Evolutionary conservation across 2,113 vertebrate species (phyloP).

Genomic region (Mesembrinibis cayennensis): DNA sequence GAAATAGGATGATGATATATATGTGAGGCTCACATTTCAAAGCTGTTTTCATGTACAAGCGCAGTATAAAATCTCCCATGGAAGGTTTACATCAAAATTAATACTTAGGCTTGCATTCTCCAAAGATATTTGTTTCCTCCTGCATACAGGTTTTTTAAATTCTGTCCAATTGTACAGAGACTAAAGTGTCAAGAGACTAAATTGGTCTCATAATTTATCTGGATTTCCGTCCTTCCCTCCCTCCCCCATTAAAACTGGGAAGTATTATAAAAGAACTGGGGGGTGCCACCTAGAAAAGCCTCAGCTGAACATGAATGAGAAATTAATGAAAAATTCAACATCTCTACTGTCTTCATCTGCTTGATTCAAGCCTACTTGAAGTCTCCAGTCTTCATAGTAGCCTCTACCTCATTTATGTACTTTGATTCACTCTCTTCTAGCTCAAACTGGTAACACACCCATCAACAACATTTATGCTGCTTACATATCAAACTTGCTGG

Average conservation of each 20-base stretch:
- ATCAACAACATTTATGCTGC: background rate
- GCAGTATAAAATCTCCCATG: background rate
- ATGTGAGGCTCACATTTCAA: background rate
- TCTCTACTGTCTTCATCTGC: background rate
- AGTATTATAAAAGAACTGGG: background rate
- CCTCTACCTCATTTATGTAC: background rate
- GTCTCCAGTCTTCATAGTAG: background rate
- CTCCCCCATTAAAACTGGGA: background rate
- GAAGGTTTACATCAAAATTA: background rate
- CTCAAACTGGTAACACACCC: background rate
- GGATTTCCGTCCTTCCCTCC: background rate
- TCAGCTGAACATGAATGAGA: background rate
- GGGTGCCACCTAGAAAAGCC: background rate
- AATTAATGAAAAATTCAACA: background rate
- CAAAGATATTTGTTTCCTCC: background rate
- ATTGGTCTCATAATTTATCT: background rate
- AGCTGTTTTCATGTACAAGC: background rate
- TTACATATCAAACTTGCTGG: background rate
- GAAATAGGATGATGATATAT: background rate
- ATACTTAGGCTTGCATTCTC: background rate
- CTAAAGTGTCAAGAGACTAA: background rate
- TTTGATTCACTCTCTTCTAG: background rate
- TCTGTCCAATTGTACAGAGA: background rate
- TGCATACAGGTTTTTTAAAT: background rate
- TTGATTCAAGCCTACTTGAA: background rate